These are phyloP conservation scores for Synodontis membranacea DNA, from an alignment of 2,113 vertebrate genomes.

Conservation along the genomic window DNA sequence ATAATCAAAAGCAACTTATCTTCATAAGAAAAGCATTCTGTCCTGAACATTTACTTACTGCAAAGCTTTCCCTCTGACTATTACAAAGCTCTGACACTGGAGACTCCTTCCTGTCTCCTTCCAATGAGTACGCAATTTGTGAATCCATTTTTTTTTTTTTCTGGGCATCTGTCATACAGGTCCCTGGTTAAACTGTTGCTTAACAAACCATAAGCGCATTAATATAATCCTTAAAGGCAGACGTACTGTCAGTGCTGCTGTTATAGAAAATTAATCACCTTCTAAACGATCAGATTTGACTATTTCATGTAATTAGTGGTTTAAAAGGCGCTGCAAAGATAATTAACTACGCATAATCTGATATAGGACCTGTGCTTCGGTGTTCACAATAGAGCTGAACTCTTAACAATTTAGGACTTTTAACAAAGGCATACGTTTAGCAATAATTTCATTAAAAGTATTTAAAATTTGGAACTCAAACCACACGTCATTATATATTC, in stretches of 20 bases:
- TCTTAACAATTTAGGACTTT: not conserved
- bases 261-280: not conserved
- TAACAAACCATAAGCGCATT: not conserved
- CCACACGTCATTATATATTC: not conserved
- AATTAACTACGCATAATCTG: not conserved
- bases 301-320: not conserved
- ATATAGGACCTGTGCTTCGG: not conserved
- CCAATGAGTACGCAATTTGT: not conserved
- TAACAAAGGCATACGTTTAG: not conserved
- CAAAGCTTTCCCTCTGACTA: not conserved
- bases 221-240: not conserved
- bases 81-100: not conserved
- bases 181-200: not conserved
- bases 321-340: not conserved
- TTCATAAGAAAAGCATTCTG: not conserved
- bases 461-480: not conserved
- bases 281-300: not conserved
- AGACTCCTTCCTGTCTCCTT: not conserved
- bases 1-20: not conserved
- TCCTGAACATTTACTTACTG: not conserved
- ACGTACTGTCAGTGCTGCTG: not conserved
- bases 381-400: not conserved
- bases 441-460: not conserved
- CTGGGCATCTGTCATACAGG: no score
- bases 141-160: not conserved